A percentile compares a stretch with the other conserved stretches of the same genome.
Conservation (phyloP, 2,113 vertebrate genomes). For the Anarrhichthys ocellatus region DNA sequence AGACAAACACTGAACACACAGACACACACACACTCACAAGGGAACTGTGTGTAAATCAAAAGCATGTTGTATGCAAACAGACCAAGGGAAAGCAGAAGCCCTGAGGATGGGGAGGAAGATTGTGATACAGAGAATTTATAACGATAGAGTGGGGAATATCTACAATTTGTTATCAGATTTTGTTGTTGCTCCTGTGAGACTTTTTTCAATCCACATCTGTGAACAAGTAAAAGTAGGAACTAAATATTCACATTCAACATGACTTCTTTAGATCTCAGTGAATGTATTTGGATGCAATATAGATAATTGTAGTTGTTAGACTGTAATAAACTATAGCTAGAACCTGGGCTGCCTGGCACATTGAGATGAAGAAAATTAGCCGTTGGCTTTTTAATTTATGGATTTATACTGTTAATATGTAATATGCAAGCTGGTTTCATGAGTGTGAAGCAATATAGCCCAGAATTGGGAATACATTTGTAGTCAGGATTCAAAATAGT, state of each 20-base stretch:
- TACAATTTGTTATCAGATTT: conserved; percentile 30
- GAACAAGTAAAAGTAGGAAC: conserved; percentile 2
- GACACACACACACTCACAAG: background rate
- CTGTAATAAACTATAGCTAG: background rate
- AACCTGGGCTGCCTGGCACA: background rate
- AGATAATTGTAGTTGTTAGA: background rate
- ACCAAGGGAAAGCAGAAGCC: conserved; percentile 57
- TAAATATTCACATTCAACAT: conserved; percentile 7
- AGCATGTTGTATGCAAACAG: conserved; percentile 63
- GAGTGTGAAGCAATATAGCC: background rate
- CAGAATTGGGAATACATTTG: background rate
- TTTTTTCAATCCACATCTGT: conserved; percentile 33
- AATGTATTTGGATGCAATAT: background rate
- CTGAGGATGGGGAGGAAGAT: conserved; percentile 53
- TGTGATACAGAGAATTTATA: conserved; percentile 61
- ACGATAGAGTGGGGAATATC: conserved; percentile 50
- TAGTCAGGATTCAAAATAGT: background rate
- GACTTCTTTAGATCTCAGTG: background rate
- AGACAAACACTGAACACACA: conserved; percentile 46
- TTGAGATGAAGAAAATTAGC: background rate
- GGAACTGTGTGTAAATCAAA: conserved; percentile 69
- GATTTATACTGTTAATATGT: background rate
- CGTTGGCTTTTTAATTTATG: background rate
- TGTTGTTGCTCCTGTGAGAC: conserved; percentile 38
- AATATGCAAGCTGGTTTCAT: background rate